phyloP scores from a whole-genome alignment of 2,888 invertebrate genomes.

The Drosophila acutilabella region DNA sequence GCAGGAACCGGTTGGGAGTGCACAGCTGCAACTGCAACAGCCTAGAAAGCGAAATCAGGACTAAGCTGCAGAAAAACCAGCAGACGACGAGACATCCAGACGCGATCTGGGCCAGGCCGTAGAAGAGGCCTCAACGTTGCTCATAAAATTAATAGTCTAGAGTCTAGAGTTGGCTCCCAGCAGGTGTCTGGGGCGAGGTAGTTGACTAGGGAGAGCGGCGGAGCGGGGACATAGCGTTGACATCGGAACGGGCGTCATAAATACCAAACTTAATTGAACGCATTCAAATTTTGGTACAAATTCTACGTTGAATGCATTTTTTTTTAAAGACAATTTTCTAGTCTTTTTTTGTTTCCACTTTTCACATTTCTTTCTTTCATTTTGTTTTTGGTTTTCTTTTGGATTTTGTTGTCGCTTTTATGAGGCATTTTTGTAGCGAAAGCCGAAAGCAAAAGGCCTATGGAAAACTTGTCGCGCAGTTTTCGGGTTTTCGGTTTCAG shows the following conservation, averaged over 20 bases:
- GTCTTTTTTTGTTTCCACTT: conserved; percentile 22
- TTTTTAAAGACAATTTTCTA: conserved; percentile 47
- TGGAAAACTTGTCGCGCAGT: conserved; percentile 73
- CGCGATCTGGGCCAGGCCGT: conserved; percentile 56
- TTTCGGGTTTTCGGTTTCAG: conserved; percentile 52
- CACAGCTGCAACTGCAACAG: conserved; percentile 48
- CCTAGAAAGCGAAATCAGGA: conserved; percentile 79
- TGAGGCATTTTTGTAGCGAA: conserved; percentile 81
- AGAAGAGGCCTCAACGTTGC: conserved; percentile 33
- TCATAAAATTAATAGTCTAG: conserved; percentile 50
- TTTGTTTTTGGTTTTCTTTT: conserved; percentile 36
- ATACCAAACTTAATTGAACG: conserved; percentile 74
- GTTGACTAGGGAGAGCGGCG: conserved; percentile 1
- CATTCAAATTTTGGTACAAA: conserved; percentile 70
- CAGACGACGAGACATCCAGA: conserved; percentile 26
- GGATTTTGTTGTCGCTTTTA: conserved; percentile 60
- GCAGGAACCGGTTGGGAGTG: conserved; percentile 63
- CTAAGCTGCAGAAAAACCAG: conserved; percentile 42
- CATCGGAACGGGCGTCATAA: conserved; percentile 56
- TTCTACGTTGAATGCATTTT: conserved; percentile 66
- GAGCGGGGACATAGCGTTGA: conserved; percentile 13
- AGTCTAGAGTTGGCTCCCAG: conserved; percentile 49
- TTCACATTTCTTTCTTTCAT: conserved; percentile 18
- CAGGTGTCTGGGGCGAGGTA: conserved; percentile 48
- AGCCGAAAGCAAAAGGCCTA: conserved; percentile 58